Evolutionary conservation across 2,797 vertebrate genomes (phyloP).

Genomic region (Danio choprae): DNA sequence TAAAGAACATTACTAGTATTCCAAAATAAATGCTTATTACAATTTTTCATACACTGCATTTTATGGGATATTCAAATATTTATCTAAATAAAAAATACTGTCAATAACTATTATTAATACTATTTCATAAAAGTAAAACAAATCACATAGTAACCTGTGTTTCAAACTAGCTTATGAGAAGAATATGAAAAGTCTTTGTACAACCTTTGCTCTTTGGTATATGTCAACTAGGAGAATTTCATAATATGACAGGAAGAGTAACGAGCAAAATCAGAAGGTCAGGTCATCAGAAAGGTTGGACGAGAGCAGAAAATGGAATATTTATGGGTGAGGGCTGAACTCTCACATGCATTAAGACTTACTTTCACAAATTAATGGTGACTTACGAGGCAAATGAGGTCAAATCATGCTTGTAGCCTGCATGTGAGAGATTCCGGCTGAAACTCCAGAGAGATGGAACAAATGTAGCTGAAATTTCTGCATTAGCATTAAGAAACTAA

Average conservation of each 20-base stretch:
- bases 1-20: too few relatives aligned
- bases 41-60: too few relatives aligned
- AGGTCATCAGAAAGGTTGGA: constrained; percentile 14
- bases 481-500: background rate
- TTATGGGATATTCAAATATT: too few relatives aligned
- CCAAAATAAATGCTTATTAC: too few relatives aligned
- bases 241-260: constrained; percentile 10
- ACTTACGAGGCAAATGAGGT: constrained; percentile 13
- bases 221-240: constrained; percentile 12
- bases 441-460: background rate
- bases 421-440: background rate
- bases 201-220: constrained; percentile 17
- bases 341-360: constrained; percentile 36
- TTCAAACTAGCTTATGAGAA: background rate
- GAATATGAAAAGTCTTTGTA: background rate
- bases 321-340: constrained; percentile 25
- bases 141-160: background rate
- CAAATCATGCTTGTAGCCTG: background rate
- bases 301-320: constrained; percentile 22
- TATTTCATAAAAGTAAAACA: too few relatives aligned
- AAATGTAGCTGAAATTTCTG: constrained; percentile 1
- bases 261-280: constrained; percentile 24
- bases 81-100: too few relatives aligned
- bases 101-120: too few relatives aligned
- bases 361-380: constrained; percentile 20